Evolutionary conservation across 2,888 invertebrate species (phyloP), one percentile per base, ranked within the genome.

Genomic region (Lycaena phlaeas): DNA sequence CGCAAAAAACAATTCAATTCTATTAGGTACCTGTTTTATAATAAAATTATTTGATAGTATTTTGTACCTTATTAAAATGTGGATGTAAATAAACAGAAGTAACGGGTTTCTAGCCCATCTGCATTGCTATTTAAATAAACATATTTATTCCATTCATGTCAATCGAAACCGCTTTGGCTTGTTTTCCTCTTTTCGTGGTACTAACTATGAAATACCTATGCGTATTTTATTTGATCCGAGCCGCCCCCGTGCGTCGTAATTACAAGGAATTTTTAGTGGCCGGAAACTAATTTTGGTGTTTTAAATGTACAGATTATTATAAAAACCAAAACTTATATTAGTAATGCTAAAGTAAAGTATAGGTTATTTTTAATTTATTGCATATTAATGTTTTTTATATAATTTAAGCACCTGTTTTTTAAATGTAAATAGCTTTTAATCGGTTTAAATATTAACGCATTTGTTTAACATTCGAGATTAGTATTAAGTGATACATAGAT

Each of bases 101-200:
- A 49, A 46, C 44, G 41, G 46, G 44, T 40, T 43, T 36, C 15
- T 4, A 27, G 18, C 11, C n/a, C 17, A 45, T 45, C 40, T 48
- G 46, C 44, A 49, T 46, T 46, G 43, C 18, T 43, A 45, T 45
- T 46, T 45, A 43, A 45, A 44, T 46, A 43, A 44, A 31, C 31
- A 47, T 49, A 47, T 40, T 34, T 43, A 47, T 45, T 49, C 47
- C 42, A 43, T 42, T 43, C 49, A 42, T 43, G 46, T 49, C 45
- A 49, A 47, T 45, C 31, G 46, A 44, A 29, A 41, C 46, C 42
- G 45, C 45, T 43, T 40, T 34, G 47, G 43, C 44, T 43, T 29
- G 47, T 49, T 45, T 45, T 43, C 40, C 44, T 43, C 43, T 46
- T 41, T 41, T 42, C 43, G 42, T 45, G 42, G 42, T 44, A 49